Evolutionary conservation across 1,140 invertebrate genomes (phyloP), one percentile per base, ranked within the genome.

Genomic region (Micrasema minimum): DNA sequence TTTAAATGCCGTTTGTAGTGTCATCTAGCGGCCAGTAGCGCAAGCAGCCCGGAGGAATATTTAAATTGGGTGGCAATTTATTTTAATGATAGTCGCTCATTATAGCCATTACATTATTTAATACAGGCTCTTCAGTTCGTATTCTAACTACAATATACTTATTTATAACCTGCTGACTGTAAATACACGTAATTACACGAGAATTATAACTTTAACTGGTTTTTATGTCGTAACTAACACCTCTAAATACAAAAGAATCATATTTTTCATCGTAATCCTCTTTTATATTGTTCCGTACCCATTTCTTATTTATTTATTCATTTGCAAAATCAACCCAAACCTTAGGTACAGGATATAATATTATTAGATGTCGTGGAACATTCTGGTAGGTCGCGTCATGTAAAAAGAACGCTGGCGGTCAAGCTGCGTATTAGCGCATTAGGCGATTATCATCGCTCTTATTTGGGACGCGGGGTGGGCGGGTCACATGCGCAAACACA

Each of bases 11-110:
- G 1, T 45, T n/a, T 16, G 12, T 45, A 45, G n/a, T 14, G 43
- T 7, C 43, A 45, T 45, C 43, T 45, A 45, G 1, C 43, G 43
- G 43, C 43, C n/a, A 45, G 43, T 45, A 45, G 43, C 43, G 43
- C 18, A n/a, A 45, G 9, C 43, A 6, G 18, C n/a, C n/a, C n/a
- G n/a, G n/a, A n/a, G n/a, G 9, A 45, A 14, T 45, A 45, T 45
- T 45, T 45, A 45, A 16, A 45, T 45, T 45, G 43, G 43, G 18
- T n/a, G 18, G 43, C 43, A 45, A 45, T 45, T 45, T 45, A 16
- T 16, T 9, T 9, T 45, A 45, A 45, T 45, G 43, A 45, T 45
- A 45, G 18, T 16, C n/a, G n/a, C n/a, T 16, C n/a, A 45, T 45
- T n/a, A n/a, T n/a, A n/a, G n/a, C n/a, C n/a, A n/a, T n/a, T n/a